Conservation (phyloP, 2,888 invertebrate species). For the Myopa testacea region DNA sequence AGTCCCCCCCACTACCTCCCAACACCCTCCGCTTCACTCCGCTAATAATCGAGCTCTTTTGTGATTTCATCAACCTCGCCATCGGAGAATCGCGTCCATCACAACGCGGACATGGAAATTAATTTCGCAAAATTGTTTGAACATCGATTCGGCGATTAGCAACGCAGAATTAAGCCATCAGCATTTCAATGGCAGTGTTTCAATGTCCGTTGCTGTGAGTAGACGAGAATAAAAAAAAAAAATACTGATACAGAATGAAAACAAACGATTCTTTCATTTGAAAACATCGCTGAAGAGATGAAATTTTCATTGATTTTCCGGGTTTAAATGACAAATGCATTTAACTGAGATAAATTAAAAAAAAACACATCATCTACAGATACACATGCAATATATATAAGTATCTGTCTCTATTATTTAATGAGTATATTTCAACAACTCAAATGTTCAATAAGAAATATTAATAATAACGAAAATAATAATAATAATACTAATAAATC, state of each 20-base stretch:
- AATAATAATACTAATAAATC: too few relatives aligned
- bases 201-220: background rate
- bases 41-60: background rate
- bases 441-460: too few relatives aligned
- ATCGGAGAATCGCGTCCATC: background rate
- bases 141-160: background rate
- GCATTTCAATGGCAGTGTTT: background rate
- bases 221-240: background rate
- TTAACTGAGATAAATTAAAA: too few relatives aligned
- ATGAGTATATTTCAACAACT: too few relatives aligned
- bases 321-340: too few relatives aligned
- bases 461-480: too few relatives aligned
- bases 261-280: too few relatives aligned
- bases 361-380: too few relatives aligned
- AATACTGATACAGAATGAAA: background rate
- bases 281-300: too few relatives aligned
- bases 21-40: background rate
- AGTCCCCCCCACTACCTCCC: background rate
- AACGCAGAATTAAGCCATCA: background rate
- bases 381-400: too few relatives aligned
- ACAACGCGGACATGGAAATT: background rate
- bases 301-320: too few relatives aligned
- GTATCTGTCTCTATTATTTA: too few relatives aligned
- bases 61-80: background rate
- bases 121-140: constrained; percentile 15